phyloP scores from a whole-genome alignment of 2,888 invertebrate species.

The Leptopilina syphax region DNA sequence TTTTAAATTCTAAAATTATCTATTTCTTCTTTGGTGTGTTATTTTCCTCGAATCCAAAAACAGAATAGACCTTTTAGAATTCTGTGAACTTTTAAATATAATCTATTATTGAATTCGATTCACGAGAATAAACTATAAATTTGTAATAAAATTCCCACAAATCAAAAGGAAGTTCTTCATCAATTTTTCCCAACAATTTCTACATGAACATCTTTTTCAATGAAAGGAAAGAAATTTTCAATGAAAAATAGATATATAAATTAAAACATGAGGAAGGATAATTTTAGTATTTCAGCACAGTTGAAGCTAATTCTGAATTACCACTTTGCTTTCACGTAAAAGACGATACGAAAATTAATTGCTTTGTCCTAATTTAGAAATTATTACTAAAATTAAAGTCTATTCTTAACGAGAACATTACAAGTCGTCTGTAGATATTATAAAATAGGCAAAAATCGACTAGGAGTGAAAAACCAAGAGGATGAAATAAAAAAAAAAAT shows the following conservation, averaged over 20 bases:
- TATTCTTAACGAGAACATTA: constrained; percentile 8
- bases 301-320: background rate
- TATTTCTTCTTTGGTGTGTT: constrained; percentile 16
- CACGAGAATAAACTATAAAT: background rate
- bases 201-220: too few species aligned
- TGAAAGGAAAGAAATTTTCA: background rate
- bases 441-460: constrained; percentile 13
- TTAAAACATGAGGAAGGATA: background rate
- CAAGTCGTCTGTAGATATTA: background rate
- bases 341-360: constrained; percentile 18
- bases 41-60: background rate
- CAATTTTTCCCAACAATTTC: background rate
- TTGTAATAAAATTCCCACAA: background rate
- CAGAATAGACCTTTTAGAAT: background rate
- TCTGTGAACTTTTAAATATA: too few species aligned
- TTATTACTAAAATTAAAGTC: background rate
- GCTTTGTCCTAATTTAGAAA: background rate
- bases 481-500: too few species aligned
- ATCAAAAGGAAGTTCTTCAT: background rate
- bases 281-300: constrained; percentile 6
- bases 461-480: constrained; percentile 11
- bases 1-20: constrained; percentile 16
- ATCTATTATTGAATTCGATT: background rate
- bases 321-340: background rate
- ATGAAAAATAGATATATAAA: constrained; percentile 1